Conservation (phyloP, 2,888 invertebrate genomes). For the Escarpia spicata region DNA sequence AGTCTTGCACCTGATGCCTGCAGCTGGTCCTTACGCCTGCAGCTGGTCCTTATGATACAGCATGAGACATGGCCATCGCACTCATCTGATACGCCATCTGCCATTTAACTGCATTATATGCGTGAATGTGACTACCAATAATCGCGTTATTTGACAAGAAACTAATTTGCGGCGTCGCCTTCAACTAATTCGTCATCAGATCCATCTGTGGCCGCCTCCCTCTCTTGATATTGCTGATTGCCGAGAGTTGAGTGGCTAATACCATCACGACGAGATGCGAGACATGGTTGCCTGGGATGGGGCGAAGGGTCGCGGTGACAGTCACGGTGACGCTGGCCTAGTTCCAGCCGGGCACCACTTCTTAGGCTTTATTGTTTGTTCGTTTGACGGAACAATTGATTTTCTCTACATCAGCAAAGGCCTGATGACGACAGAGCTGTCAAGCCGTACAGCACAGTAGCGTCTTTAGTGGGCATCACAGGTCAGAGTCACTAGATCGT, state of each 20-base stretch:
- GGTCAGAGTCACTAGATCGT: background rate
- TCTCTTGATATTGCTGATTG: background rate
- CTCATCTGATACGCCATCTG: background rate
- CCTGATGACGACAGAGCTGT: background rate
- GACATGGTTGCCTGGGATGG: background rate
- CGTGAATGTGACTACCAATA: background rate
- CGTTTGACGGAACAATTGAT: slow-evolving; percentile 16
- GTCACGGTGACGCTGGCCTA: background rate
- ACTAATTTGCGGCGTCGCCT: background rate
- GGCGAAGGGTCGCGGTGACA: background rate
- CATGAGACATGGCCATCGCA: background rate
- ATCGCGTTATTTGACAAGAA: slow-evolving; percentile 16
- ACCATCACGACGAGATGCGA: background rate
- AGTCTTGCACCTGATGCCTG: background rate
- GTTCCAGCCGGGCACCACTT: background rate
- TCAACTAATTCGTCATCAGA: background rate
- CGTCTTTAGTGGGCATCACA: background rate
- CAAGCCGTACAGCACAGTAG: background rate
- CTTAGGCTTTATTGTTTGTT: background rate
- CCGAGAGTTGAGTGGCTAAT: slow-evolving; percentile 1
- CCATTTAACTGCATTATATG: background rate
- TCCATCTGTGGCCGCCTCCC: background rate
- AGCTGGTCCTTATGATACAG: slow-evolving; percentile 8
- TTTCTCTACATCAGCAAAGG: background rate
- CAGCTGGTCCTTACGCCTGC: background rate